Evolutionary conservation across 2,888 invertebrate species (phyloP), one percentile per base, ranked within the genome.

Genomic region (Temnothorax ravouxi): DNA sequence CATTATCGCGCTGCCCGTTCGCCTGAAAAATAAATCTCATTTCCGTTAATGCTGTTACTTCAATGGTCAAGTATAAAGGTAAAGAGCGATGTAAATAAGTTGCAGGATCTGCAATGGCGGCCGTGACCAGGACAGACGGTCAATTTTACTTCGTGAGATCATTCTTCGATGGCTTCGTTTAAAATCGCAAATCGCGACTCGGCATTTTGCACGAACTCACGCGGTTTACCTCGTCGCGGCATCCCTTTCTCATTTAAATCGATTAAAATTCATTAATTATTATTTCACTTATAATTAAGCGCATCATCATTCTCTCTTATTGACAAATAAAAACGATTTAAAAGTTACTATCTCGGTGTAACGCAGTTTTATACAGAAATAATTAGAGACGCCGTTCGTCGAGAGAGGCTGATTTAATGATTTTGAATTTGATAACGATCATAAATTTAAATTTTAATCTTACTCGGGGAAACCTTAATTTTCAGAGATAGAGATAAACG

Each of bases 21-120:
- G 79, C 6, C 15, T 25, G 59, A 72, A 80, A 80, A 72, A 80
- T 72, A 72, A 79, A 79, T 72, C 59, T 18, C 21, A 79, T 72
- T 72, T 79, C 59, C 47, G 74, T 71, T 77, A 77, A 77, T 56
- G 71, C 29, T 6, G 79, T 52, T 79, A 79, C 34, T 79, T 34
- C 21, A 8, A 69, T n/a, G 52, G 52, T n/a, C 8, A n/a, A 56
- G 44, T n/a, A n/a, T n/a, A n/a, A n/a, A n/a, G n/a, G n/a, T 21
- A 13, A 56, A 15, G 56, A 47, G 9, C 67, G n/a, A 15, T 29
- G 77, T 77, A 52, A 54, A 77, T 77, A 54, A 77, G 52, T 21
- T 41, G 77, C 13, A 6, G 52, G 21, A 38, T 54, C 21, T 41
- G 52, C 41, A 44, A n/a, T 29, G 9, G 34, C 41, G 18, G 25